These are phyloP conservation scores for Ptilonorhynchus violaceus DNA, from an alignment of 2,113 vertebrate genomes.

Conservation along the genomic window DNA sequence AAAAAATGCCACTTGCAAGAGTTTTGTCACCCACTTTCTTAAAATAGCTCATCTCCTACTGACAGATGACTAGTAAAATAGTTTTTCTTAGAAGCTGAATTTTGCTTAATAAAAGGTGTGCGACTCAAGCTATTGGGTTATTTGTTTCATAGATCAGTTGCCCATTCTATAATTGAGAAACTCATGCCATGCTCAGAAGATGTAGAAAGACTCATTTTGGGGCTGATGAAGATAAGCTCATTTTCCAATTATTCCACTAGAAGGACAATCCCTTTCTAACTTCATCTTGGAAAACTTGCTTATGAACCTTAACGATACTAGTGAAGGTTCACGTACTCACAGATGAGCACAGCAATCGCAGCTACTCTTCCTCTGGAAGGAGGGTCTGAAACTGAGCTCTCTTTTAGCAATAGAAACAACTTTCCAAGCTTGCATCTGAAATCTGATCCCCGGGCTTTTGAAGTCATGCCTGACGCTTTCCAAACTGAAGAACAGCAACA, in stretches of 20 bases:
- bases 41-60: background rate
- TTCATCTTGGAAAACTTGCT: background rate
- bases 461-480: background rate
- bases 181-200: background rate
- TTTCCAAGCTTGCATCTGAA: background rate
- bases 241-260: background rate
- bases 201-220: background rate
- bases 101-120: background rate
- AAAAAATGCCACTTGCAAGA: background rate
- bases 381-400: background rate
- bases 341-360: background rate
- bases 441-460: background rate
- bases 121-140: background rate
- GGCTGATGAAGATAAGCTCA: background rate
- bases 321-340: background rate
- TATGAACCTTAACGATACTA: background rate
- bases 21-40: background rate
- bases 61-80: background rate
- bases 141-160: background rate
- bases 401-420: background rate
- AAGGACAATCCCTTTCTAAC: background rate
- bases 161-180: background rate
- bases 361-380: background rate
- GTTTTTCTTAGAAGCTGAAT: background rate
- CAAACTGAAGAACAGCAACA: background rate